These are phyloP conservation scores for Tinea trinotella DNA, from an alignment of 2,888 invertebrate species.

Conservation along the genomic window DNA sequence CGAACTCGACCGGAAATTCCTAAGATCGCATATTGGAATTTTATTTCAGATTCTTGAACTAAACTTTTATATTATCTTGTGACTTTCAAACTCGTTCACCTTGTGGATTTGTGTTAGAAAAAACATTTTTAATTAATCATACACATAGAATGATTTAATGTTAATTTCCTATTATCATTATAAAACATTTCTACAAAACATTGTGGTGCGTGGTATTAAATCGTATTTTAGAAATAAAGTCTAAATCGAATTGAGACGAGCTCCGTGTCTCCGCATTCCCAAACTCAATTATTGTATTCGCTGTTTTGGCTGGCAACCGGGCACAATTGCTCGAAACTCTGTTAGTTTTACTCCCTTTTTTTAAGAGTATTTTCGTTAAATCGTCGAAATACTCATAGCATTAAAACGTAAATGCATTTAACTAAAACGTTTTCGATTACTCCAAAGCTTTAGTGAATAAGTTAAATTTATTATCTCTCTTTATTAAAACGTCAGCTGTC, in stretches of 20 bases:
- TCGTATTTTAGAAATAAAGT: constrained; percentile 30
- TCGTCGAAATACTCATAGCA: background rate
- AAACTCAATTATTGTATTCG: constrained; percentile 40
- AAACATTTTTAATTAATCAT: too few species aligned
- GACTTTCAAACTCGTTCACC: too few species aligned
- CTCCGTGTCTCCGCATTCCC: constrained; percentile 34
- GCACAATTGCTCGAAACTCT: constrained; percentile 10
- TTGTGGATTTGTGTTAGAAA: too few species aligned
- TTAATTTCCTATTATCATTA: too few species aligned
- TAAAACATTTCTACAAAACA: background rate
- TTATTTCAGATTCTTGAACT: constrained; percentile 31
- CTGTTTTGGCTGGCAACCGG: constrained; percentile 22
- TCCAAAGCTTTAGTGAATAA: constrained; percentile 19
- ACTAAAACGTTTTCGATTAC: background rate
- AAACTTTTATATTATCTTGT: background rate
- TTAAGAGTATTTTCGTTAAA: background rate
- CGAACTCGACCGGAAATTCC: constrained; percentile 28
- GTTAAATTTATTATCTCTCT: constrained; percentile 15
- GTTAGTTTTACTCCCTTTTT: background rate
- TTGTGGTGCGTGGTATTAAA: constrained; percentile 24
- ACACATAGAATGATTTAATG: too few species aligned
- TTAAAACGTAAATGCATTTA: background rate
- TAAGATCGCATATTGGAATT: constrained; percentile 37
- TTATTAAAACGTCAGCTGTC: too few species aligned
- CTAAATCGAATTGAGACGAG: constrained; percentile 35